These are phyloP conservation scores for Cherax quadricarinatus DNA, from an alignment of 1,140 invertebrate species.

Conservation along the genomic window DNA sequence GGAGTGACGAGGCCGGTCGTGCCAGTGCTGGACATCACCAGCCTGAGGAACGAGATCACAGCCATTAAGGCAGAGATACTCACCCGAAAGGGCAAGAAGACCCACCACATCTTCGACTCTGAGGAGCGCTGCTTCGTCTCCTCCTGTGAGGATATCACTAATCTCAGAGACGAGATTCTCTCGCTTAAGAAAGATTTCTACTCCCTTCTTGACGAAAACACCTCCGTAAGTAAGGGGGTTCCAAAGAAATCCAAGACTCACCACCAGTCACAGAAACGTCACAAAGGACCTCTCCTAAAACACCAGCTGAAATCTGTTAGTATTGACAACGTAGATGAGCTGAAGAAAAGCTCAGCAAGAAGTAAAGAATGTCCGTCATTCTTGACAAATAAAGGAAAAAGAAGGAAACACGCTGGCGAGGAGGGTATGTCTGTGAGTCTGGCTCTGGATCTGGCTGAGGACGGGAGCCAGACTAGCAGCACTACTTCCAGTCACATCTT, in stretches of 20 bases:
- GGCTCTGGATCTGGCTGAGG: constrained; percentile 35
- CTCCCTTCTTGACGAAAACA: constrained; percentile 41
- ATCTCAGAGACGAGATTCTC: constrained; percentile 54
- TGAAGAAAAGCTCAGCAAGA: background rate
- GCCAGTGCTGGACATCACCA: constrained; percentile 49
- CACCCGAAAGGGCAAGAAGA: constrained; percentile 52
- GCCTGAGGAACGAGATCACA: constrained; percentile 56
- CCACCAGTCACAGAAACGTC: background rate
- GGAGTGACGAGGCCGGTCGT: background rate
- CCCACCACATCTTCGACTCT: background rate
- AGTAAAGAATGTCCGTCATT: background rate
- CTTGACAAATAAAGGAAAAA: constrained; percentile 10
- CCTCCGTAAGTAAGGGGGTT: background rate
- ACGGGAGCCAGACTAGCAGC: background rate
- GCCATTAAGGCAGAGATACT: constrained; percentile 58
- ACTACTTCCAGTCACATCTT: constrained; percentile 36
- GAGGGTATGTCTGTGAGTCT: constrained; percentile 23
- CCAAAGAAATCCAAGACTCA: constrained; percentile 7
- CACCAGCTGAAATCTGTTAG: constrained; percentile 63
- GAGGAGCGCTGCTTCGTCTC: constrained; percentile 50
- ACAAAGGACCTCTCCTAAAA: constrained; percentile 35
- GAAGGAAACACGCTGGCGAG: background rate
- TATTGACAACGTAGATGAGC: constrained; percentile 60
- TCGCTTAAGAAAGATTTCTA: constrained; percentile 60
- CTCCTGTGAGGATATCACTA: constrained; percentile 59